Conservation (phyloP, 2,797 vertebrate species). For the Chelon labrosus region DNA sequence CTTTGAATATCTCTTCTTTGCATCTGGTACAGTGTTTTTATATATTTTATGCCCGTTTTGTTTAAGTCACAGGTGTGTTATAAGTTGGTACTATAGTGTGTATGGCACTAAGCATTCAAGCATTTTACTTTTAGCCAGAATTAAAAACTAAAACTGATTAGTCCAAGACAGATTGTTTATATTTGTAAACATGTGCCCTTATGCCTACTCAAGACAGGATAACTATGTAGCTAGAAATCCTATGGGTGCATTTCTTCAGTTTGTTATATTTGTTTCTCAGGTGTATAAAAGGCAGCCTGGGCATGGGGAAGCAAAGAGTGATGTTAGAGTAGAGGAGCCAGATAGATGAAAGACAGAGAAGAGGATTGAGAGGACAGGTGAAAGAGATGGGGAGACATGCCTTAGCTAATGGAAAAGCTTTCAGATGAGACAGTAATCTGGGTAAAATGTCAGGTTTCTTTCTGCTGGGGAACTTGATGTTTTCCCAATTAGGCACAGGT, state of each 20-base stretch:
- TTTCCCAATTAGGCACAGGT: conserved; percentile 74
- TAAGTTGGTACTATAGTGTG: no score
- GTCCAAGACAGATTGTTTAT: not conserved
- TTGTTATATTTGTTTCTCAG: conserved; percentile 23
- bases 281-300: conserved; percentile 21
- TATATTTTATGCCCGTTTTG: not conserved
- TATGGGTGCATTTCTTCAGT: conserved; percentile 15
- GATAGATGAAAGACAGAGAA: conserved; percentile 19
- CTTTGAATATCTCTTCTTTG: no score
- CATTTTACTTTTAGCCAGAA: not conserved
- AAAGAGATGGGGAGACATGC: conserved; percentile 54
- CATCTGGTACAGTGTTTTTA: not conserved
- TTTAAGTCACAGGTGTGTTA: no score
- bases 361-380: conserved; percentile 15
- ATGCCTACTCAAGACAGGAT: no score
- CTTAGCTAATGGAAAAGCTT: conserved; percentile 72
- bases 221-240: not conserved
- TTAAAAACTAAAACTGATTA: not conserved
- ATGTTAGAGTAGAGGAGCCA: conserved; percentile 23
- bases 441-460: conserved; percentile 73
- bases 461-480: conserved; percentile 63
- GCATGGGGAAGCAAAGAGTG: conserved; percentile 15
- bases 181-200: not conserved
- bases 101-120: not conserved
- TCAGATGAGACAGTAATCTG: conserved; percentile 77